Percentiles rank a stretch among this genome's conserved stretches.
phyloP scores from a whole-genome alignment of 2,113 vertebrate genomes.

The Sinocyclocheilus rhinocerous region DNA sequence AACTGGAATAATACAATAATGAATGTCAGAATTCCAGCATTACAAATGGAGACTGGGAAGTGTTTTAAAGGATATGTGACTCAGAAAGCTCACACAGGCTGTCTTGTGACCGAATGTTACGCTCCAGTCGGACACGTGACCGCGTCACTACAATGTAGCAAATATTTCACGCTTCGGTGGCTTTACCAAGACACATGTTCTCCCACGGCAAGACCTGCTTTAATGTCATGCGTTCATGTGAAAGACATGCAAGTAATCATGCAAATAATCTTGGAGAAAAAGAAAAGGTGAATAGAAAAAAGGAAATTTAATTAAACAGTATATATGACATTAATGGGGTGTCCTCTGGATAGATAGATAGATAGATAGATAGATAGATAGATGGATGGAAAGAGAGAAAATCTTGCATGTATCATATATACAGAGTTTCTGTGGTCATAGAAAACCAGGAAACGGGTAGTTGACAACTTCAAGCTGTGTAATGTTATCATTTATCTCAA shows the following conservation, averaged over 20 bases:
- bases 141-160: slow-evolving; percentile 51
- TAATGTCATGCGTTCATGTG: slow-evolving; percentile 59
- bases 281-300: background rate
- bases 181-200: slow-evolving; percentile 65
- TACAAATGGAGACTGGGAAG: background rate
- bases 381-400: background rate
- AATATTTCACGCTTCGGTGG: slow-evolving; percentile 50
- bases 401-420: background rate
- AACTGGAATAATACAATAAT: background rate
- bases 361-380: no score
- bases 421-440: background rate
- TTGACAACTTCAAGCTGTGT: background rate
- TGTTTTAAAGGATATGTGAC: background rate
- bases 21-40: background rate
- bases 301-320: background rate
- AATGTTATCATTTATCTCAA: background rate
- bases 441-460: background rate
- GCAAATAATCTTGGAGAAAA: background rate
- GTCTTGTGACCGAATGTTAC: slow-evolving; percentile 69
- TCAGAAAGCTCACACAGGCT: slow-evolving; percentile 5
- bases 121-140: slow-evolving; percentile 60
- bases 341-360: background rate
- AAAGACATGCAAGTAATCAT: slow-evolving; percentile 2
- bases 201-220: slow-evolving; percentile 62
- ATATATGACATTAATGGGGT: background rate